Evolutionary conservation across 2,888 invertebrate genomes (phyloP).

Genomic region (Drosophila peninsularis): DNA sequence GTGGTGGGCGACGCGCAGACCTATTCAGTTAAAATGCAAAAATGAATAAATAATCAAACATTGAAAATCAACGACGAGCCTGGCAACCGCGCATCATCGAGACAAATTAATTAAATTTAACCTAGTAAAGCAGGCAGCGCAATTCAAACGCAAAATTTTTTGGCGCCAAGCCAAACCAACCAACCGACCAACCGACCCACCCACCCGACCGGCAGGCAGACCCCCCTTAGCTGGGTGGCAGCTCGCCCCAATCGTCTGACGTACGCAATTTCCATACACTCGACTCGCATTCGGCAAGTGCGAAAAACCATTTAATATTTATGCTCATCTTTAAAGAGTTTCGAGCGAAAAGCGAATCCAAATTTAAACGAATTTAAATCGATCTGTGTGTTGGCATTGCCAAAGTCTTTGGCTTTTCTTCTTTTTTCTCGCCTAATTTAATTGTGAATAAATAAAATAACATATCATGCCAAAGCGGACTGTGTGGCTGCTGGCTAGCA

Average conservation of each 20-base stretch:
- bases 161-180: constrained; percentile 63
- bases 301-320: constrained; percentile 76
- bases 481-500: background rate
- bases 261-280: constrained; percentile 44
- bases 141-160: constrained; percentile 58
- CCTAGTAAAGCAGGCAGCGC: constrained; percentile 69
- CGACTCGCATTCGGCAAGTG: constrained; percentile 50
- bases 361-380: constrained; percentile 61
- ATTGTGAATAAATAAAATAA: constrained; percentile 25
- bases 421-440: constrained; percentile 23
- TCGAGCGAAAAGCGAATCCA: constrained; percentile 40
- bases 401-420: constrained; percentile 33
- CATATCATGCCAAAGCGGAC: background rate
- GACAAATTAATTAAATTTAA: constrained; percentile 80
- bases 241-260: constrained; percentile 25
- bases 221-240: background rate
- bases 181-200: background rate
- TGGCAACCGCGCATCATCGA: constrained; percentile 44
- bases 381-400: constrained; percentile 55
- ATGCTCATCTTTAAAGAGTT: constrained; percentile 66
- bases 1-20: constrained; percentile 4
- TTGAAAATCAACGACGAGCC: constrained; percentile 45
- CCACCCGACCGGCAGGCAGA: background rate
- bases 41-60: constrained; percentile 78
- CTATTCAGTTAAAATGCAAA: constrained; percentile 67